Base-by-base conservation (phyloP, 2,113 vertebrate species). In the Uria aalge region DNA sequence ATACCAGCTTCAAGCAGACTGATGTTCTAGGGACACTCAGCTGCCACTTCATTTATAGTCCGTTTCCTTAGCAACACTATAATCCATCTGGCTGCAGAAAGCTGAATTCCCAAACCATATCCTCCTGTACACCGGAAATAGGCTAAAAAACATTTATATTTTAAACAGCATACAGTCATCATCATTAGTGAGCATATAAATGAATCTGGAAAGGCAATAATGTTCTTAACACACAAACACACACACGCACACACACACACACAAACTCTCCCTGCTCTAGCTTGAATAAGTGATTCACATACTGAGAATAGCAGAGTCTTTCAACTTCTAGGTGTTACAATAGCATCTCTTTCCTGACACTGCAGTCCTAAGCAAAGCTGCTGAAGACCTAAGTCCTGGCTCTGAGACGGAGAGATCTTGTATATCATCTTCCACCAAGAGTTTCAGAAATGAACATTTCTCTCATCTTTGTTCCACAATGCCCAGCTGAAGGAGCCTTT, bases 21-120 rank as follows among this genome's bases (percentile, higher is more conserved):
- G 95, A 97, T 93, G 95, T 97, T 97, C 92, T 93, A 88, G 91
- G 95, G 96, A 98, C 82, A 96, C 74, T 96, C 92, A 95, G 88
- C 90, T 96, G 81, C 86, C 96, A 94, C 88, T 97, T 96, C 90
- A 97, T 95, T 98, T 97, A 96, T 87, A 98, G 94, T 78, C 89
- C 40, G 89, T 98, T 98, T 94, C 96, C 97, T 93, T 98, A 97
- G 96, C 93, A 98, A 98, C 95, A 71, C 81, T 94, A 88, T 91
- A 97, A 97, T 90, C 92, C 96, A 98, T 96, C 94, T 98, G 95
- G 92, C 85, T 94, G 82, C 93, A 96, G 73, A 91, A 66, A 85
- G 68, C 88, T 97, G 96, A 97, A 97, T 97, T 98, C 93, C 96
- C 94, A 96, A 95, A 96, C 66, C 73, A 97, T 82, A 95, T 96